Conservation (phyloP, 2,113 vertebrate genomes). For the Pedetes capensis region DNA sequence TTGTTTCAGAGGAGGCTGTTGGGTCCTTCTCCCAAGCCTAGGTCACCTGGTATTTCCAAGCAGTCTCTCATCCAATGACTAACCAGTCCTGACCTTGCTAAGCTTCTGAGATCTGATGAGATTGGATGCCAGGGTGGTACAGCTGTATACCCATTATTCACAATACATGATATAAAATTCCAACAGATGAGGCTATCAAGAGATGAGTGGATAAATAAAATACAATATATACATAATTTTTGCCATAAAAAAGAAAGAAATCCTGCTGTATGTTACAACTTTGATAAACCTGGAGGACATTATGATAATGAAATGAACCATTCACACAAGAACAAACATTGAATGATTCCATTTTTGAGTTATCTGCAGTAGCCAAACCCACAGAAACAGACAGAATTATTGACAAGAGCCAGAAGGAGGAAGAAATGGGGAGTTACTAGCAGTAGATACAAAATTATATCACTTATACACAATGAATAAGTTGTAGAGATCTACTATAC, state of each 20-base stretch:
- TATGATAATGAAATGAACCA: background rate
- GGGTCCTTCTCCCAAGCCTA: no score
- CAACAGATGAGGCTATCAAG: background rate
- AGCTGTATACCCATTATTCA: no score
- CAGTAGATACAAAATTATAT: background rate
- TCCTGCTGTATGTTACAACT: background rate
- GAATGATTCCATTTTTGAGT: background rate
- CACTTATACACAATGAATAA: background rate
- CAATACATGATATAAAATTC: no score
- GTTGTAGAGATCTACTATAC: background rate
- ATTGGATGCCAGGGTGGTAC: no score
- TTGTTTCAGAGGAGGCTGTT: no score
- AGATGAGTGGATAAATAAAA: background rate
- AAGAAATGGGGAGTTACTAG: background rate
- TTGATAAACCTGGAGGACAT: background rate
- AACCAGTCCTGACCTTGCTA: no score
- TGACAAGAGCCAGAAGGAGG: accelerated
- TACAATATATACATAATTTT: accelerated
- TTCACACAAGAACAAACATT: background rate
- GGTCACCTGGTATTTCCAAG: no score
- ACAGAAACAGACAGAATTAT: background rate
- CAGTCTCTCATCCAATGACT: no score
- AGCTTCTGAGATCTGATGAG: no score
- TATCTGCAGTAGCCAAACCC: background rate
- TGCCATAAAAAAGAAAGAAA: background rate